Conservation (phyloP, 2,113 vertebrate species). For the Phoenicopterus ruber region DNA sequence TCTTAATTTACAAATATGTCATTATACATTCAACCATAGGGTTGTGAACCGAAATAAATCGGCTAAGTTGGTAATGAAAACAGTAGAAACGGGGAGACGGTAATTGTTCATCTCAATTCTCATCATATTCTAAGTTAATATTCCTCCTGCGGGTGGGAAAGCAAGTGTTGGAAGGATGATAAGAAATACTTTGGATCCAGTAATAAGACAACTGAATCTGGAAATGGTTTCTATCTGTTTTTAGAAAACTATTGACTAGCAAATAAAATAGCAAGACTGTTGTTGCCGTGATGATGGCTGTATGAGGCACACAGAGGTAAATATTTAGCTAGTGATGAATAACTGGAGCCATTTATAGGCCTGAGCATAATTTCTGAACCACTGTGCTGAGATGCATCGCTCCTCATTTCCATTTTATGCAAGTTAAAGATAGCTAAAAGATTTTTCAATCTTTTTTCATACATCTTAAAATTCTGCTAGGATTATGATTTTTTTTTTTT, state of each 20-base stretch:
- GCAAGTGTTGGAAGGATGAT: not conserved
- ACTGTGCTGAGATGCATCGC: not conserved
- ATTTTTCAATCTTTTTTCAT: not conserved
- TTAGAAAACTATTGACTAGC: not conserved
- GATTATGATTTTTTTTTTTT: not conserved
- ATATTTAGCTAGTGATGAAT: not conserved
- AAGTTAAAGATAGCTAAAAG: not conserved
- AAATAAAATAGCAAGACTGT: not conserved
- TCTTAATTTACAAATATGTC: not conserved
- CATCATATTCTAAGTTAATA: not conserved
- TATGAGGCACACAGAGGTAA: not conserved
- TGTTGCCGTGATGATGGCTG: not conserved
- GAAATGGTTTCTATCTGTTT: not conserved
- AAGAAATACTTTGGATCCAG: not conserved
- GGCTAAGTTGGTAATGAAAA: not conserved
- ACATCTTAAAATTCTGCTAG: not conserved
- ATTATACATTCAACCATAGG: rapidly evolving
- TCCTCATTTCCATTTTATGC: not conserved
- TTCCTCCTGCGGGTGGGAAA: not conserved
- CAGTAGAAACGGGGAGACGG: not conserved
- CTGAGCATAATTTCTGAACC: not conserved
- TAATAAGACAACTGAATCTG: not conserved
- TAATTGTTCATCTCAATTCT: not conserved
- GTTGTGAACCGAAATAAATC: not conserved
- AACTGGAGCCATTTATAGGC: not conserved